Base-by-base conservation (phyloP, 2,888 invertebrate species). In the Watsonalla cultraria region DNA sequence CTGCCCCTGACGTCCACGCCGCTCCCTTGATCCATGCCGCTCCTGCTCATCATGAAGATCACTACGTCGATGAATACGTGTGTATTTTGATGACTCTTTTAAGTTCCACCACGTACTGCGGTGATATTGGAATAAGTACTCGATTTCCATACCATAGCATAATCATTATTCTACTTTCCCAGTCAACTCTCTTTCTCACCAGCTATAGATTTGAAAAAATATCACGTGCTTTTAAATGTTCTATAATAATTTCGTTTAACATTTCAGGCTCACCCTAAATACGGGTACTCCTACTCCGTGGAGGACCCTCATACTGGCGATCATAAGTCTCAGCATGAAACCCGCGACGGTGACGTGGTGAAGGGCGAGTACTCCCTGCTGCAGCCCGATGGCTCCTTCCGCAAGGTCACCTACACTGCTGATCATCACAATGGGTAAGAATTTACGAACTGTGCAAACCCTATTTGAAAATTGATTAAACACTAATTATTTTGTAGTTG, bases 271-370 rank as follows among this genome's bases (percentile, higher is more conserved):
- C 86, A 91, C 62, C 90, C 90, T 24, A 90, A 90, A 80, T 91
- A 91, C 62, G 86, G 86, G 33, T 92, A 91, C 79, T 91, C 91
- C 1, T 92, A 93, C 80, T 92, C 92, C 63, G 92, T 93, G 49
- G 88, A 91, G 63, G 92, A 93, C 72, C 91, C 91, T 11, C 92
- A 92, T 78, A 93, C 93, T 58, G 92, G 92, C 0, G 93, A 93
- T 82, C 90, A 91, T 78, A 92, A 92, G 74, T 86, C 87, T 59
- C 92, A 92, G 76, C 92, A 92, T 62, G 93, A 93, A 68, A 80
- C 78, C 35, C 86, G 91, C 42, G 92, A 92, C 50, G 92, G 92
- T 7, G 92, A 92, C 59, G 90, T 91, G 35, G 92, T 92, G 54
- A 92, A 92, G 70, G 92, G 92, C 62, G 90, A 91, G 59, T 92